phyloP scores from a whole-genome alignment of 2,888 invertebrate species.

The Parapristionchus giblindavisi region DNA sequence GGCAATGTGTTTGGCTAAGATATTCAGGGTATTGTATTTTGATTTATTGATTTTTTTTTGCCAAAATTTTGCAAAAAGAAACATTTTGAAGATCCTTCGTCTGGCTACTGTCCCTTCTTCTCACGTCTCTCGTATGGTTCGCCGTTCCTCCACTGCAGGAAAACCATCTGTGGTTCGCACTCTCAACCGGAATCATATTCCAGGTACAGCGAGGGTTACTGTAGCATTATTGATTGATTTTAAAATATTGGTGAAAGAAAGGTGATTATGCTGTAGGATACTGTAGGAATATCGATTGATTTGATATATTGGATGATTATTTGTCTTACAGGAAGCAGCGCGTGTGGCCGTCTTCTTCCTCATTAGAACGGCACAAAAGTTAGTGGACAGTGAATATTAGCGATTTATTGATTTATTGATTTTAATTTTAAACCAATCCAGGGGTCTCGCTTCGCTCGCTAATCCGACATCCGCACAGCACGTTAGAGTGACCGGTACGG shows the following conservation, averaged over 20 bases:
- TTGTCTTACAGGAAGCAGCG: constrained; percentile 83
- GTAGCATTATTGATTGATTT: background rate
- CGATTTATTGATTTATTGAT: too few relatives aligned
- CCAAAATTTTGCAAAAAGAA: background rate
- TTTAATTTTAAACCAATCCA: too few relatives aligned
- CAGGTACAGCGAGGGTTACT: background rate
- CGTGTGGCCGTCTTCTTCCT: constrained; percentile 73
- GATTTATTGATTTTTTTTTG: background rate
- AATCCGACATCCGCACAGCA: too few relatives aligned
- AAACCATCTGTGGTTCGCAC: constrained; percentile 65
- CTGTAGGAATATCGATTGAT: background rate
- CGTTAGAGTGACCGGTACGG: too few relatives aligned
- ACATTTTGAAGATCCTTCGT: constrained; percentile 75
- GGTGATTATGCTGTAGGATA: constrained; percentile 1
- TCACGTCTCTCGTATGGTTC: constrained; percentile 91
- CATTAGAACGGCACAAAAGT: constrained; percentile 72
- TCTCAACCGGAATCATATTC: constrained; percentile 30
- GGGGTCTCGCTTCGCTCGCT: too few relatives aligned
- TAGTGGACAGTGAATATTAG: too few relatives aligned
- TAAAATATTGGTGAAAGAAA: too few relatives aligned
- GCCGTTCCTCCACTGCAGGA: constrained; percentile 75
- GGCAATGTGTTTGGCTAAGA: background rate
- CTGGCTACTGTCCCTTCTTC: constrained; percentile 88
- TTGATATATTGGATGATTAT: background rate
- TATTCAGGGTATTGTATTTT: too few relatives aligned